Conservation (phyloP, 35 echinoderm and acorn worm species). For the Amphiura filiformis region DNA sequence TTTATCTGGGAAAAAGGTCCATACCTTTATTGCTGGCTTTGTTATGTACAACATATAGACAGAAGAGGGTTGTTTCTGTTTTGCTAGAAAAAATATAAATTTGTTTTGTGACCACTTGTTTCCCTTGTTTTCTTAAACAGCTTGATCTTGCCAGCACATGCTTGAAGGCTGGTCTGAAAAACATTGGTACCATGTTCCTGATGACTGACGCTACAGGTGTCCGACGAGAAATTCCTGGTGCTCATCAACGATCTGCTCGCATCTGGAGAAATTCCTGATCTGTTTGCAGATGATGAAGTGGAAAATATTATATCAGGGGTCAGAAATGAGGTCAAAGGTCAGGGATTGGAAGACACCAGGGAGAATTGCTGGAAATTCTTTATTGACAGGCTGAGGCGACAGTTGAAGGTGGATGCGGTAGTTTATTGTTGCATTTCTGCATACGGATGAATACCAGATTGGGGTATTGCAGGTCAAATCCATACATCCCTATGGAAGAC, state of each 20-base stretch:
- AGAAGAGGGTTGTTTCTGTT: not conserved
- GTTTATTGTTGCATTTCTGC: not conserved
- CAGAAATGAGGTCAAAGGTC: constrained; percentile 89
- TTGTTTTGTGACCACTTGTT: too few relatives aligned
- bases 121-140: constrained; percentile 5
- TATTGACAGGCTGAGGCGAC: constrained; percentile 81
- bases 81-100: too few relatives aligned
- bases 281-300: constrained; percentile 89
- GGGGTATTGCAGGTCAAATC: not conserved
- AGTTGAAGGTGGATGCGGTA: constrained; percentile 66
- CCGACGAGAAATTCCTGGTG: constrained; percentile 93
- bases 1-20: not conserved
- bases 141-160: constrained; percentile 73
- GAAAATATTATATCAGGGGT: constrained; percentile 95
- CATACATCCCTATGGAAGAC: not conserved
- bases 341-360: constrained; percentile 78
- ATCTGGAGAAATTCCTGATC: constrained; percentile 93
- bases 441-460: not conserved
- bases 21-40: not conserved
- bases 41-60: not conserved
- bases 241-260: constrained; percentile 96
- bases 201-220: constrained; percentile 94
- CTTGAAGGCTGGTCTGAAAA: constrained; percentile 90
- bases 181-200: constrained; percentile 91
- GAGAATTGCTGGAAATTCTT: constrained; percentile 99